These are phyloP conservation scores for Cantharis flavilabris DNA, from an alignment of 2,888 invertebrate genomes.

Conservation along the genomic window DNA sequence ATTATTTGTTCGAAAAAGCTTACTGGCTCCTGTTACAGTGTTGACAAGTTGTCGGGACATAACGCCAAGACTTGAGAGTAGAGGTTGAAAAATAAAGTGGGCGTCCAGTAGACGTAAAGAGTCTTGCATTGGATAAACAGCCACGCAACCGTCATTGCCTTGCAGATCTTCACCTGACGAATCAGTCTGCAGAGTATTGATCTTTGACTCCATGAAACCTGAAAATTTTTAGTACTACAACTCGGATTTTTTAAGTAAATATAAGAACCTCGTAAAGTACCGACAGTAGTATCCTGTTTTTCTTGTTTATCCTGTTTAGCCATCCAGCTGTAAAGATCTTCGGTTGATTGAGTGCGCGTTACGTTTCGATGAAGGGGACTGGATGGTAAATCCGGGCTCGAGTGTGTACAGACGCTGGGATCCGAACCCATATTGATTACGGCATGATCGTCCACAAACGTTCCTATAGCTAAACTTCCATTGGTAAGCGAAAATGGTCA, in stretches of 20 bases:
- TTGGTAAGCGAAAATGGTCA: background rate
- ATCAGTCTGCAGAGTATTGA: slow-evolving; percentile 51
- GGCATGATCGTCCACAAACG: slow-evolving; percentile 69
- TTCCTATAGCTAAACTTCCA: slow-evolving; percentile 69
- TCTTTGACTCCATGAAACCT: slow-evolving; percentile 52
- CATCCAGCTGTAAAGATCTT: slow-evolving; percentile 96
- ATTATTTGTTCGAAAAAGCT: slow-evolving; percentile 5
- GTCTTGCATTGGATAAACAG: slow-evolving; percentile 78
- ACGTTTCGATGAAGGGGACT: slow-evolving; percentile 50
- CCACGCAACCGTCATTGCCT: slow-evolving; percentile 65
- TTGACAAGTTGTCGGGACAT: slow-evolving; percentile 82
- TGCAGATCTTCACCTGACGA: slow-evolving; percentile 59
- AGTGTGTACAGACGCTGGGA: slow-evolving; percentile 60
- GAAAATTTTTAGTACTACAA: background rate
- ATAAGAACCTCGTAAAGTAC: slow-evolving; percentile 16
- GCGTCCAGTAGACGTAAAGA: slow-evolving; percentile 87
- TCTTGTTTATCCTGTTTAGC: slow-evolving; percentile 70
- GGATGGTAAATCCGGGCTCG: slow-evolving; percentile 52
- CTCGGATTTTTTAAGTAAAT: background rate
- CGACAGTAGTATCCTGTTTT: slow-evolving; percentile 16
- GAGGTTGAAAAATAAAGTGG: slow-evolving; percentile 90
- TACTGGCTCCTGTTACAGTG: slow-evolving; percentile 51
- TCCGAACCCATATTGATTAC: slow-evolving; percentile 67
- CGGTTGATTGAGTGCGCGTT: slow-evolving; percentile 55
- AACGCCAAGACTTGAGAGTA: slow-evolving; percentile 86